Evolutionary conservation across 2,888 invertebrate species (phyloP), one percentile per base, ranked within the genome.

Genomic region (Lumbricus terrestris): DNA sequence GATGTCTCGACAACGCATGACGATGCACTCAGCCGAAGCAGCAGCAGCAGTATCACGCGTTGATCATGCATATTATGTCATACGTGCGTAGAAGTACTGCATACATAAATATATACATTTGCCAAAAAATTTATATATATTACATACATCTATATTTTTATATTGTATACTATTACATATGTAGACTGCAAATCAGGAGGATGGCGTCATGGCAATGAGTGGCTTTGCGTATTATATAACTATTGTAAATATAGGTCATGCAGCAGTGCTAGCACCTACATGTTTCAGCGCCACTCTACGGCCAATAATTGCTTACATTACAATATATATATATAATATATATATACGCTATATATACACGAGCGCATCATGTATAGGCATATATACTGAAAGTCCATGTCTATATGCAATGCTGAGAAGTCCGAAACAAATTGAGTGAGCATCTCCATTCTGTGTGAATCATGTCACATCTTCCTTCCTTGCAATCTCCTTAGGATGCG

Each of bases 1-100:
- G 85, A 85, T 85, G 69, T n/a, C 69, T 69, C 69, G 85, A 85
- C 85, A 35, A 85, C 85, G 37, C 85, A 85, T 69, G 85, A 85
- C 85, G 85, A 85, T 85, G 85, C 34, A 85, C 35, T 85, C 85
- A 85, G n/a, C 69, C 69, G 69, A 69, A 69, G 69, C 69, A 69
- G 69, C 69, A 69, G 69, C 69, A 69, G 69, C 69, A 69, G 69
- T 69, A 69, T 69, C n/a, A 69, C 69, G 69, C 69, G 69, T 69
- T n/a, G 69, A 29, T 69, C 69, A n/a, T 69, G 69, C 69, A 69
- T 69, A 69, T 69, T 23, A 23, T 1, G 11, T 23, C 6, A 4
- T 47, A 47, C 20, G 47, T 47, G 18, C 20, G 18, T 47, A 20
- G 11, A 18, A 16, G 18, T 20, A 47, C 18, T 47, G 40, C 18